Evolutionary conservation across 2,797 vertebrate species (phyloP), one percentile per base, ranked within the genome.

Genomic region (Xyrichtys novacula): DNA sequence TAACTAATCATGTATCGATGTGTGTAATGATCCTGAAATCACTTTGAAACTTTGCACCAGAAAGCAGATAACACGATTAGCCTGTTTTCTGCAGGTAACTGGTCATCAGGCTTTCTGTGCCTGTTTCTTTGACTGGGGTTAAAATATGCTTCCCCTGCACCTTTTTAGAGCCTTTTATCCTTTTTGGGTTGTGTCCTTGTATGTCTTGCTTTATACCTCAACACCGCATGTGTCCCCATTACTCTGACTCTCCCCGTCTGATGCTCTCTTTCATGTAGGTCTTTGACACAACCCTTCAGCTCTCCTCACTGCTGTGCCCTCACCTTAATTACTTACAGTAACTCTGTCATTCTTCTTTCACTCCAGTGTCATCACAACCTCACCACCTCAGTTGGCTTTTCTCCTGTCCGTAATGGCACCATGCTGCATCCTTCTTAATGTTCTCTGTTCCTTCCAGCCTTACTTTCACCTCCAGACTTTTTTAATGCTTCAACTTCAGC

Each of bases 261-360:
- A 52, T 64, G 28, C 62, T 73, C 59, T 31, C 26, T 3, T 25
- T 25, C 28, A 40, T 55, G 54, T 63, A 48, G 26, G 14, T 54
- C 52, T 79, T 43, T 60, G 73, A 73, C 66, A 60, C 38, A 38
- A 71, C 58, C 47, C n/a, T 28, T 42, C 26, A 31, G 47, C 38
- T 29, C 28, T 38, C 10, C 1, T 23, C 36, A 46, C 19, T 43
- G 5, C 34, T 71, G 42, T 58, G 43, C 23, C 59, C 32, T 74
- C 58, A 54, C 53, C 63, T 44, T 68, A 71, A 80, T 79, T 68
- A 76, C 60, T 53, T 26, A n/a, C n/a, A n/a, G n/a, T n/a, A 46
- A 50, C 23, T 65, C 11, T 39, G 16, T 59, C 15, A 46, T 36
- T 77, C 52, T 50, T 83, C 63, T 54, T 53, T 80, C 43, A 29